Percentiles rank a stretch among this genome's conserved stretches.
Evolutionary conservation across 2,797 vertebrate genomes (phyloP).

Genomic region (Prionace glauca): DNA sequence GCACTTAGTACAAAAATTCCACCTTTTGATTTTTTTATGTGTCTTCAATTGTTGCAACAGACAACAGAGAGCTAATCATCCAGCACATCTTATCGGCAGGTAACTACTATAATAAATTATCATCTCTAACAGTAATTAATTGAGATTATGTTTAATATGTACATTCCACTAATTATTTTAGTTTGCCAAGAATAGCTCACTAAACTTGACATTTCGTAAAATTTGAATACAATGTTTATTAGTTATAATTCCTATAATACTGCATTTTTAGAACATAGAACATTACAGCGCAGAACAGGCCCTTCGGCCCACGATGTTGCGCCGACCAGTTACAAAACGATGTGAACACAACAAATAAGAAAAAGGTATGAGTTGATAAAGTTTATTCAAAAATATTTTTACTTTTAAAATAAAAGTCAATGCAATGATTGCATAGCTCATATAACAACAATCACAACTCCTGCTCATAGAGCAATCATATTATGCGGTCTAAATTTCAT

Average conservation of each 20-base stretch:
- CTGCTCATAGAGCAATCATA: neutral
- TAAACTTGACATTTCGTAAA: neutral
- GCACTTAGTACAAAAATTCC: no score
- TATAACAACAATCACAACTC: no score
- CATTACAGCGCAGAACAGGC: no score
- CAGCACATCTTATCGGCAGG: neutral
- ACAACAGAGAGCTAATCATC: neutral
- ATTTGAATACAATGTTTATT: neutral
- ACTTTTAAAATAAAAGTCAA: neutral
- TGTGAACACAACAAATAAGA: neutral
- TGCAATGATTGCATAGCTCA: neutral
- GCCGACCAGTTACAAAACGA: no score
- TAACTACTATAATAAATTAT: neutral
- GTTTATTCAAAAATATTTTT: neutral
- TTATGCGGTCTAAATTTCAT: neutral
- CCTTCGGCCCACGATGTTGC: no score
- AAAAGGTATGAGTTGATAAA: neutral
- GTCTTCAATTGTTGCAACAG: neutral
- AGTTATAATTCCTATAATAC: neutral
- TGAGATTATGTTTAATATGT: neutral
- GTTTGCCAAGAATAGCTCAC: neutral
- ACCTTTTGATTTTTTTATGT: neutral
- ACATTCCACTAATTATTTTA: neutral
- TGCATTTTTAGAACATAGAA: neutral
- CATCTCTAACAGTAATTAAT: neutral